phyloP scores from a whole-genome alignment of 2,113 vertebrate species.

The Pungitius pungitius region DNA sequence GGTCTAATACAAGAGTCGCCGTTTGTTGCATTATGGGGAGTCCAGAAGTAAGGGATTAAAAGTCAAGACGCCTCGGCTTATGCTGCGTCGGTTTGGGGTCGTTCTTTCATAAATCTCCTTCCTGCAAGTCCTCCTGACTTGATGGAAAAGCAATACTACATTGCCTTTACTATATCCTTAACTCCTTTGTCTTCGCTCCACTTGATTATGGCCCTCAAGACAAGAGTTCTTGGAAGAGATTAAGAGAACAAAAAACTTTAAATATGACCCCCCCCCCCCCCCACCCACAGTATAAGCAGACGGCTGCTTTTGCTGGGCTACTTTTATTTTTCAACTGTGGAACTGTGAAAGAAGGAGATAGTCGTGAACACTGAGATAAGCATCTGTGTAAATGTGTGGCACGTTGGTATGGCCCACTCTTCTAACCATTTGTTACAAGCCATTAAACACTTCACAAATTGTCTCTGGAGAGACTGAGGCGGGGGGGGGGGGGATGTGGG shows the following conservation, averaged over 20 bases:
- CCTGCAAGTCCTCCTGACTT: background rate
- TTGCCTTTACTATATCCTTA: background rate
- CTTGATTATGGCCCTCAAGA: slow-evolving; percentile 4
- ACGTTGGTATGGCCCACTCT: slow-evolving; percentile 29
- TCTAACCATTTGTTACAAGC: slow-evolving; percentile 57
- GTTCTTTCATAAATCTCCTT: background rate
- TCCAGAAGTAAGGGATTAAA: background rate
- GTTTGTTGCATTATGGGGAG: background rate
- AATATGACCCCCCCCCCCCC: slow-evolving; percentile 10
- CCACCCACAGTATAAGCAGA: background rate
- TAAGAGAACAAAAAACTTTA: slow-evolving; percentile 22
- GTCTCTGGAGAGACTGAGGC: slow-evolving; percentile 29
- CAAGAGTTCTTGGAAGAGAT: slow-evolving; percentile 44
- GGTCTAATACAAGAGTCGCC: background rate
- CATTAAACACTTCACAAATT: slow-evolving; percentile 68
- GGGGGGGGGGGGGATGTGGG: background rate
- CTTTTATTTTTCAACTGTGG: background rate
- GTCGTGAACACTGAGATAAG: slow-evolving; percentile 8
- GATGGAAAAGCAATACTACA: background rate
- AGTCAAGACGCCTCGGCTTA: background rate
- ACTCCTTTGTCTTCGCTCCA: background rate
- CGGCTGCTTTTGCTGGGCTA: slow-evolving; percentile 5
- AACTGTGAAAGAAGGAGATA: slow-evolving; percentile 7
- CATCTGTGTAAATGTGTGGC: slow-evolving; percentile 26
- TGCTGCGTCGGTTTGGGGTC: background rate